Base-by-base conservation (phyloP, 2,888 invertebrate genomes). In the Hypomecis punctinalis region DNA sequence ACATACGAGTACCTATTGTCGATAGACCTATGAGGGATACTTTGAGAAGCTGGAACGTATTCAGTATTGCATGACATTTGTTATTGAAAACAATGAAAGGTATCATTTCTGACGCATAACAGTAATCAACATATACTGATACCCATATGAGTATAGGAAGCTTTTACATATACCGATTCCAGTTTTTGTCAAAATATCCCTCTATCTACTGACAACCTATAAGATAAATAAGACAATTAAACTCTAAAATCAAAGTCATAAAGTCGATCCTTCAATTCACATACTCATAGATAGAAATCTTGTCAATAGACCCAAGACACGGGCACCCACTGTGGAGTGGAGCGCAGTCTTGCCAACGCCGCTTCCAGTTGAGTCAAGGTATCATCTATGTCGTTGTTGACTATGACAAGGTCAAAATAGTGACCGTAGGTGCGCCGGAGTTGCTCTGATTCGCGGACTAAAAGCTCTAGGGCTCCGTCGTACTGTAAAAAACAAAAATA, bases 381-480 rank as follows among this genome's bases (percentile, higher is more conserved):
- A 89, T 99, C 99, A 89, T 99, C 99, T 71, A 99, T 99, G 93
- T 99, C 99, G 94, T 99, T 99, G 94, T 99, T 99, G 71, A 99
- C 97, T 82, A 99, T 98, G 76, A 97, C 98, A 88, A 99, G 94
- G 93, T 99, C 99, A 94, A 99, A 99, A 93, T 98, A 98, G 91
- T 99, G 99, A 49, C 99, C 99, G 93, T 99, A 99, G 10, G 99
- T 98, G 85, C 98, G 97, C 43, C 98, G 96, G 70, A 99, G 94
- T 90, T 98, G 96, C 79, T 99, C 99, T 56, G 99, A 99, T 89
- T 99, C 99, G 79, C 98, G 98, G 37, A 98, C 97, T 73, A 99
- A 93, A 63, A 98, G 95, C 88, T 99, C 99, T 83, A 99, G 93
- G 79, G 99, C 99, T 63, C 99, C 99, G 90, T 99, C 99, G 84